Base-by-base conservation (phyloP, 2,113 vertebrate species). In the Perca fluviatilis region DNA sequence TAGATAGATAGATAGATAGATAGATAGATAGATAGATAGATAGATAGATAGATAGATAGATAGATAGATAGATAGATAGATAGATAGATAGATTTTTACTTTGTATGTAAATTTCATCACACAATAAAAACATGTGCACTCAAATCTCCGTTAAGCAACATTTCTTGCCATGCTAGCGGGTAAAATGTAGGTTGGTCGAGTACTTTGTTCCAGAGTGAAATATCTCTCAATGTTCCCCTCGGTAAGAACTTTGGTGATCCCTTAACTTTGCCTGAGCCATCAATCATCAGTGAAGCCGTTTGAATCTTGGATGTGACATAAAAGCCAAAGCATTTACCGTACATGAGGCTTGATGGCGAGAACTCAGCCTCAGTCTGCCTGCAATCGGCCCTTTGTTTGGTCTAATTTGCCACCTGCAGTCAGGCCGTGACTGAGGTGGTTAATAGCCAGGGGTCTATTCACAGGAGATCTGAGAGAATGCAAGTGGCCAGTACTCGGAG, bases 381-480 rank as follows among this genome's bases (percentile, higher is more conserved):
- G 79, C 66, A 83, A 61, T 77, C 74, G 16, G 68, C 74, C 75
- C 36, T 91, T 88, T 91, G 82, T 91, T 88, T 75, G 79, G 30
- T 49, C 68, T 88, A 79, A 92, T 93, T 92, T 87, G 74, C 88
- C 90, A 92, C 90, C 87, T 91, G 89, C 87, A 88, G 75, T 82
- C 58, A 21, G 74, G 77, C 69, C 83, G 46, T 73, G 80, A 68
- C 83, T 79, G 84, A 88, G 84, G 85, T 76, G 83, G 81, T 79
- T 87, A 46, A 65, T 47, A 21, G 84, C 86, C 77, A 81, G 75
- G 73, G 84, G 66, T 90, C 80, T 74, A 25, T 74, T 82, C 85
- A 66, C 84, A 84, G 84, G 77, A 87, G 87, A 87, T 70, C 80
- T 66, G 88, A 70, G 69, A 68, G 78, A 79, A 49, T 8, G 61